These are phyloP conservation scores for Megalurothrips usitatus DNA, from an alignment of 2,888 invertebrate genomes.

Conservation along the genomic window DNA sequence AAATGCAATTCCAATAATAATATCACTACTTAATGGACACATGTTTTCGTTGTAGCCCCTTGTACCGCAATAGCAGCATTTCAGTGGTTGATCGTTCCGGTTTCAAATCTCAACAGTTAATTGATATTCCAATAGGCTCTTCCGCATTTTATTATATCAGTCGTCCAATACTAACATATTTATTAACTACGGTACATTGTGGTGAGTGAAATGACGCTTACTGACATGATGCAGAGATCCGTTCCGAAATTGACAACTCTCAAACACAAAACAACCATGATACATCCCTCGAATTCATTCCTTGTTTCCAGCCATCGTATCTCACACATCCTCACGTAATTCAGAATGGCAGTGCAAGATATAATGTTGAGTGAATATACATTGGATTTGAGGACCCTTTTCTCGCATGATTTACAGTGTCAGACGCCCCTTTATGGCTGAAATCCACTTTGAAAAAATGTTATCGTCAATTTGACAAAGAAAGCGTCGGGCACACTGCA, in stretches of 20 bases:
- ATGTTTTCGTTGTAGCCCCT: not conserved
- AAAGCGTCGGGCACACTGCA: not conserved
- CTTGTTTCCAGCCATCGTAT: not conserved
- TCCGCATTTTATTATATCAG: slow-evolving; percentile 23
- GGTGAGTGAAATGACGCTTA: slow-evolving; percentile 17
- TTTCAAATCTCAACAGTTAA: slow-evolving; percentile 6
- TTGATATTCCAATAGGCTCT: slow-evolving; percentile 24
- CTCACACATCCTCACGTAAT: not conserved
- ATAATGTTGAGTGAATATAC: not conserved
- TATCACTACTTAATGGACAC: slow-evolving; percentile 26
- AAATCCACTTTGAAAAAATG: not conserved
- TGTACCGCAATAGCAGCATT: not conserved
- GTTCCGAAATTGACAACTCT: slow-evolving; percentile 24
- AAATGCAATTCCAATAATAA: slow-evolving; percentile 23
- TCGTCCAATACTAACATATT: slow-evolving; percentile 22
- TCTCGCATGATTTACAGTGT: not conserved
- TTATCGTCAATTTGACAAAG: not conserved
- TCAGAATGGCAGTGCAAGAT: slow-evolving; percentile 5
- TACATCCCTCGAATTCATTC: not conserved
- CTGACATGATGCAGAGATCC: slow-evolving; percentile 20
- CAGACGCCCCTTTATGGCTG: not conserved
- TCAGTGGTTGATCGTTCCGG: not conserved
- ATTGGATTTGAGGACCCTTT: not conserved
- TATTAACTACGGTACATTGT: slow-evolving; percentile 18
- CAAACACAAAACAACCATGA: slow-evolving; percentile 10